Evolutionary conservation across 2,888 invertebrate genomes (phyloP), one percentile per base, ranked within the genome.

Genomic region (Leptinotarsa rubiginosa): DNA sequence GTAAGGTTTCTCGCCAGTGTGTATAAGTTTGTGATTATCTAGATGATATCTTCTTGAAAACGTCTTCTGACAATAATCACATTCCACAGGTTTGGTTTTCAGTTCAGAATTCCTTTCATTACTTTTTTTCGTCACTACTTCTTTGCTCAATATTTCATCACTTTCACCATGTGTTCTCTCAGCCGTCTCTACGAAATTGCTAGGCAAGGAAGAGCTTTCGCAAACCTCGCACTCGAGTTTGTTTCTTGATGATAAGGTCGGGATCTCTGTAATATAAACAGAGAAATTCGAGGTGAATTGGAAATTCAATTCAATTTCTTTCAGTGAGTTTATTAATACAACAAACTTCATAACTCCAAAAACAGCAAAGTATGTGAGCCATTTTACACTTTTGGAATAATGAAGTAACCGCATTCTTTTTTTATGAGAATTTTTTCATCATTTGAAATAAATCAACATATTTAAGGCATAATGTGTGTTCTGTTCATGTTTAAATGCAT

Each of bases 1-100:
- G 16, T 49, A 77, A 20, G 77, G 74, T 16, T 69, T 67, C 22
- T 75, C 72, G 52, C 73, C 68, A 22, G 71, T 73, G 67, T 79
- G 79, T 47, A 20, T 25, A 10, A 56, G 47, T 22, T 47, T 41
- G n/a, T 69, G 69, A 20, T 20, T 56, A 49, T 69, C 56, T 15
- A 69, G 25, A 15, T 47, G 22, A 18, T 16, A 54, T 69, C 47
- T 56, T 47, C 7, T 41, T 12, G 69, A 56, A 47, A 69, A 69
- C 5, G 20, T 56, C 56, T 56, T 22, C 12, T 41, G 18, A 47
- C 69, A 69, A 5, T 13, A 31, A 41, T 47, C 47, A 20, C 69
- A 69, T 56, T 56, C 5, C 22, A n/a, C 25, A 12, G 7, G 22
- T 47, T 65, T 20, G 15, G 31, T 31, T 13, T 54, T 18, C 18